Percentiles rank a stretch among this genome's conserved stretches.
phyloP scores from a whole-genome alignment of 2,888 invertebrate genomes.

The Leucania comma region DNA sequence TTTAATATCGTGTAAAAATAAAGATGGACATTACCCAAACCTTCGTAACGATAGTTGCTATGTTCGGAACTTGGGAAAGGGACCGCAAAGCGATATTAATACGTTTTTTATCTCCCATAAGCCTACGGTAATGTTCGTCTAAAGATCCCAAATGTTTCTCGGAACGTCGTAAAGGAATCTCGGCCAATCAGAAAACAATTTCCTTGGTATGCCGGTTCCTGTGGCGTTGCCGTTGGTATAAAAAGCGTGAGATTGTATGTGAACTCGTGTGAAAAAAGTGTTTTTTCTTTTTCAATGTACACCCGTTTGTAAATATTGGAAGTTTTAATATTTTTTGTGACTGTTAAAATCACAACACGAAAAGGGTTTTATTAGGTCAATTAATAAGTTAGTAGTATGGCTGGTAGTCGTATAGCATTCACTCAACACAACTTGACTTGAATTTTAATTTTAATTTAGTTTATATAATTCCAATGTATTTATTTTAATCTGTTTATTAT shows the following conservation, averaged over 20 bases:
- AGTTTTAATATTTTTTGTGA: neutral
- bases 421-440: no score
- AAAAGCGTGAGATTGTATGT: conserved; percentile 42
- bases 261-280: conserved; percentile 28
- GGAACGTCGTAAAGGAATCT: conserved; percentile 61
- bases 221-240: conserved; percentile 16
- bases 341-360: neutral
- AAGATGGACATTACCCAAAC: conserved; percentile 31
- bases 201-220: conserved; percentile 47
- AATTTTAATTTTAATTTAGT: no score
- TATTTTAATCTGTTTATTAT: no score
- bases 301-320: neutral
- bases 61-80: conserved; percentile 35
- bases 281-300: conserved; percentile 13
- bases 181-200: conserved; percentile 73
- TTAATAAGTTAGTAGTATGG: neutral
- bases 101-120: conserved; percentile 57
- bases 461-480: no score
- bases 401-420: no score
- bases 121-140: conserved; percentile 55
- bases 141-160: conserved; percentile 56
- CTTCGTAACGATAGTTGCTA: conserved; percentile 46
- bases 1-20: conserved; percentile 33
- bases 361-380: neutral
- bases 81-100: conserved; percentile 53